phyloP scores from a whole-genome alignment of 2,113 vertebrate species.

The Tangachromis dhanisi region DNA sequence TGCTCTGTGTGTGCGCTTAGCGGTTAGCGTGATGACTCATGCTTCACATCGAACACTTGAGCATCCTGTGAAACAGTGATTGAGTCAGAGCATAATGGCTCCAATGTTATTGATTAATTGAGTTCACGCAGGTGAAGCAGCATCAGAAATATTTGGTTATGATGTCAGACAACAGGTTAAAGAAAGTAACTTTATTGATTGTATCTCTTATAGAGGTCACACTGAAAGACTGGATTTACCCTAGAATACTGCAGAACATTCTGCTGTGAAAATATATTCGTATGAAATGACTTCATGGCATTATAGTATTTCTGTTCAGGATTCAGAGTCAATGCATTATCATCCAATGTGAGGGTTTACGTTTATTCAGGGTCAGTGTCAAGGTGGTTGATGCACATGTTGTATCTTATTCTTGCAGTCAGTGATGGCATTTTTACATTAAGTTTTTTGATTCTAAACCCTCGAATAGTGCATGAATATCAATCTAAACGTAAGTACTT shows the following conservation, averaged over 20 bases:
- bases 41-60: background rate
- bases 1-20: background rate
- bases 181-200: background rate
- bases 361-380: background rate
- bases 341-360: background rate
- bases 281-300: background rate
- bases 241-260: background rate
- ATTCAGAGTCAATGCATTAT: background rate
- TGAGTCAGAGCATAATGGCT: background rate
- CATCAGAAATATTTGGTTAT: background rate
- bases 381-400: background rate
- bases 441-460: background rate
- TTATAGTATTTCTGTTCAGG: background rate
- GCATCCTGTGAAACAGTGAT: background rate
- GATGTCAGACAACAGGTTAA: background rate
- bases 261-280: background rate
- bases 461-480: background rate
- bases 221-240: background rate
- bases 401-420: background rate
- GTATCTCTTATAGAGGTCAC: background rate
- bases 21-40: conserved; percentile 10
- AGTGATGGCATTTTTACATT: background rate
- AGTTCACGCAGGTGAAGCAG: background rate
- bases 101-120: background rate
- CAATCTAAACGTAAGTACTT: background rate